Evolutionary conservation across 2,113 vertebrate genomes (phyloP), one percentile per base, ranked within the genome.

Genomic region (Echinops telfairi): DNA sequence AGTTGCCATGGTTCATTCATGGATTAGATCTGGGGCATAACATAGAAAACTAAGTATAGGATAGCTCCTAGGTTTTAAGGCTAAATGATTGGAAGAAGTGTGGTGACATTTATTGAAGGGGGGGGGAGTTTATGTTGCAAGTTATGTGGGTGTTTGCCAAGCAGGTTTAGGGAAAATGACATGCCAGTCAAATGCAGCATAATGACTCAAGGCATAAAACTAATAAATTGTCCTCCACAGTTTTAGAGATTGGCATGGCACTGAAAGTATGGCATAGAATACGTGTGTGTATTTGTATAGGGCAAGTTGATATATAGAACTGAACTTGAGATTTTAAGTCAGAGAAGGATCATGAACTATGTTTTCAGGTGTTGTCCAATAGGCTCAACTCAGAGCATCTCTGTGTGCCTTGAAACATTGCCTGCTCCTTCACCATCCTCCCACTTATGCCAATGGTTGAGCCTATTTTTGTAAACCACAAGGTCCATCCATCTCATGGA

Each of bases 151-250:
- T 83, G n/a, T 38, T 84, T 92, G 17, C 68, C 29, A 83, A 70
- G 38, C 17, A 86, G 22, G 7, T 43, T 75, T 20, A 10, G 78
- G 31, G 76, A 70, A 81, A 90, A 78, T 20, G 17, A 6, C 58
- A 71, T 86, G 83, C 22, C 43, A 88, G 77, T 68, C 40, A 79
- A 23, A 83, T 33, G 38, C 25, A 91, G 60, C 40, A 92, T 36
- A 71, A 25, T 58, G 15, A 78, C 2, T 19, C 19, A 87, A 71
- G 20, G 38, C 29, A 77, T 31, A 31, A 83, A 91, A 1, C 70
- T 33, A 15, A 71, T 71, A 71, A 71, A 3, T 20, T 19, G 17
- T 7, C 70, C 29, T 7, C 70, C 29, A 70, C 31, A 29, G 14
- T 79, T 84, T 89, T 81, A 79, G 85, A 83, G 43, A 3, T 47